Conservation (phyloP, 2,888 invertebrate genomes). For the Unio delphinus region DNA sequence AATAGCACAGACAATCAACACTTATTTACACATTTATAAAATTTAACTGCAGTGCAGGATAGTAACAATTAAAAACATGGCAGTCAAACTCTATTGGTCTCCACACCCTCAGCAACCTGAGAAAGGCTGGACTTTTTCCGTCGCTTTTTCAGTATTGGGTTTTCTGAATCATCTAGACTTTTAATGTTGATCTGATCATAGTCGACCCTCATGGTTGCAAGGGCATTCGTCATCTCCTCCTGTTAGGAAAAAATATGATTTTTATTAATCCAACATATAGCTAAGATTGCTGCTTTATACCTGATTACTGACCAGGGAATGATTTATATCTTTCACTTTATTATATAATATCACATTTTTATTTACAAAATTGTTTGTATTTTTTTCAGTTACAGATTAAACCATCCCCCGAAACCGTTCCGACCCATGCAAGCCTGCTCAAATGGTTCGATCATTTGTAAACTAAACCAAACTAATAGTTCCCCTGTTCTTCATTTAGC, state of each 20-base stretch:
- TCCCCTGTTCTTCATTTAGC: too few species aligned
- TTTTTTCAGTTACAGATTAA: too few species aligned
- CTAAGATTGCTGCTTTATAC: neutral
- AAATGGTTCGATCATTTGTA: too few species aligned
- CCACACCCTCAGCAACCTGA: slow-evolving; percentile 28
- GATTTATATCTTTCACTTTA: neutral
- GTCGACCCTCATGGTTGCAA: slow-evolving; percentile 98
- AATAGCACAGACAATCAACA: too few species aligned
- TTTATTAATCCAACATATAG: neutral
- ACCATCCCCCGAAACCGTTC: too few species aligned
- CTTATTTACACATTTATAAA: too few species aligned
- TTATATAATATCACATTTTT: too few species aligned
- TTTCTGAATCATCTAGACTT: slow-evolving; percentile 90
- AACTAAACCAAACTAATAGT: too few species aligned
- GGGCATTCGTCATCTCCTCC: slow-evolving; percentile 97
- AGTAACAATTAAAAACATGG: neutral
- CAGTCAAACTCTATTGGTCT: slow-evolving; percentile 14
- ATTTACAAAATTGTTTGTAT: too few species aligned
- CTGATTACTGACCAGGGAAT: neutral
- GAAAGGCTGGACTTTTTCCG: slow-evolving; percentile 44
- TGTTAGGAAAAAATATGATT: slow-evolving; percentile 46
- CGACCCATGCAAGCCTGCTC: too few species aligned
- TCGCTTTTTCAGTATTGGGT: slow-evolving; percentile 90
- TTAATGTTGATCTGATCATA: slow-evolving; percentile 93
- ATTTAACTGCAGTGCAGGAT: too few species aligned